Evolutionary conservation across 2,113 vertebrate genomes (phyloP), one percentile per base, ranked within the genome.

Genomic region (Perca flavescens): DNA sequence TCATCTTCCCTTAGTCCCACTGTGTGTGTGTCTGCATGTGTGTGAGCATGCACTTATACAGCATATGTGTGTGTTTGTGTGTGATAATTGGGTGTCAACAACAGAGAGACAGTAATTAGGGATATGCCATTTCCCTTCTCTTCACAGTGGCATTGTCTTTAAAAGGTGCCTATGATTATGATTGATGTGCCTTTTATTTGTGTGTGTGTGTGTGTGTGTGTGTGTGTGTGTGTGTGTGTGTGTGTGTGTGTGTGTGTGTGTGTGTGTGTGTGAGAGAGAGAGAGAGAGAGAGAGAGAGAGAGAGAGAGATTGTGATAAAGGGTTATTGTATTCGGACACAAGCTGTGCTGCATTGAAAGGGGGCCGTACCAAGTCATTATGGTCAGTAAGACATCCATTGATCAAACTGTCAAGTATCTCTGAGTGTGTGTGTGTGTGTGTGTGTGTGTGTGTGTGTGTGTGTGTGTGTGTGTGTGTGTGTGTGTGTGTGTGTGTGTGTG

Each of bases 321-420:
- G 85, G 56, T 87, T 85, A 90, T 90, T 94, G 91, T 91, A 67
- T 79, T 79, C 66, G 28, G 84, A 88, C 87, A 87, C 87, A 79
- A 86, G 91, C 91, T 86, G 80, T 71, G 84, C 88, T 62, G 84
- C 87, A 77, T 75, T 89, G 89, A 90, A 91, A 92, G 83, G 80
- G 76, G 89, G 88, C 82, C 43, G 86, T 67, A 89, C 86, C 52
- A 61, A 92, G 91, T 91, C 91, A 92, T 91, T 92, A 88, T 83
- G 88, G 90, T 89, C 90, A 90, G 86, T 84, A 65, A 88, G 90
- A 91, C 89, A 74, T 87, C 84, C 92, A 92, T 92, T 90, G 93
- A 92, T 94, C 90, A 94, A 92, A 77, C 92, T 93, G 92, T 93
- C 92, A 92, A 87, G 79, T 62, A 47, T 88, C 72, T 83, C n/a